phyloP scores from a whole-genome alignment of 2,888 invertebrate genomes.

The Conchocele bisecta region DNA sequence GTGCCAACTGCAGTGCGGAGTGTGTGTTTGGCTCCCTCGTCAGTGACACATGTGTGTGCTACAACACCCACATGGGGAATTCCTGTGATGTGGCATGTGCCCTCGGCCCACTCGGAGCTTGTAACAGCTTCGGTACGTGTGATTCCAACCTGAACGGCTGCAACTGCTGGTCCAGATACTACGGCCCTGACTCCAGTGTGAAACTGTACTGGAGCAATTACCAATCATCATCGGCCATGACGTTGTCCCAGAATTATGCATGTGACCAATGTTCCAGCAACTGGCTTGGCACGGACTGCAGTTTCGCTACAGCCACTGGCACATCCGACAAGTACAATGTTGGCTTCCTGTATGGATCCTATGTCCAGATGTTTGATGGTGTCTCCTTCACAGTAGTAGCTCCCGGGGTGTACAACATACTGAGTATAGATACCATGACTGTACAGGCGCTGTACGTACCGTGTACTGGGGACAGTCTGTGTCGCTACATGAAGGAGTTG shows the following conservation, averaged over 20 bases:
- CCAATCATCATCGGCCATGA: background rate
- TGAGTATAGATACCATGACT: constrained; percentile 38
- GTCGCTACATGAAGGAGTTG: constrained; percentile 58
- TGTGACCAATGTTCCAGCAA: constrained; percentile 63
- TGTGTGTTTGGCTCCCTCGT: constrained; percentile 62
- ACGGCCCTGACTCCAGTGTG: constrained; percentile 35
- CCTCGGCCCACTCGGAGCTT: constrained; percentile 51
- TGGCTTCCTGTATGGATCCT: constrained; percentile 59
- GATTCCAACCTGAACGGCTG: constrained; percentile 50
- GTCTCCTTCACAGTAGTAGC: constrained; percentile 49
- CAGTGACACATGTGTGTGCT: constrained; percentile 55
- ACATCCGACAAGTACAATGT: constrained; percentile 12
- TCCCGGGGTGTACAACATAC: constrained; percentile 55
- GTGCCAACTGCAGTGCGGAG: constrained; percentile 39
- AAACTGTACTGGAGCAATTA: constrained; percentile 56
- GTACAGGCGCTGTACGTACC: constrained; percentile 64
- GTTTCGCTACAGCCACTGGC: constrained; percentile 47
- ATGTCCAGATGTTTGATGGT: constrained; percentile 63
- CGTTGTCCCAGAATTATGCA: constrained; percentile 42
- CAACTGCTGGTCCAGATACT: constrained; percentile 60
- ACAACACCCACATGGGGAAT: constrained; percentile 61
- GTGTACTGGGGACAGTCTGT: constrained; percentile 52
- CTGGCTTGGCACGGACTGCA: constrained; percentile 67
- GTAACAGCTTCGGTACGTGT: constrained; percentile 62
- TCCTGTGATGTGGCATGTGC: constrained; percentile 63